These are phyloP conservation scores for Xenus cinereus DNA, from an alignment of 2,113 vertebrate genomes.

Conservation along the genomic window DNA sequence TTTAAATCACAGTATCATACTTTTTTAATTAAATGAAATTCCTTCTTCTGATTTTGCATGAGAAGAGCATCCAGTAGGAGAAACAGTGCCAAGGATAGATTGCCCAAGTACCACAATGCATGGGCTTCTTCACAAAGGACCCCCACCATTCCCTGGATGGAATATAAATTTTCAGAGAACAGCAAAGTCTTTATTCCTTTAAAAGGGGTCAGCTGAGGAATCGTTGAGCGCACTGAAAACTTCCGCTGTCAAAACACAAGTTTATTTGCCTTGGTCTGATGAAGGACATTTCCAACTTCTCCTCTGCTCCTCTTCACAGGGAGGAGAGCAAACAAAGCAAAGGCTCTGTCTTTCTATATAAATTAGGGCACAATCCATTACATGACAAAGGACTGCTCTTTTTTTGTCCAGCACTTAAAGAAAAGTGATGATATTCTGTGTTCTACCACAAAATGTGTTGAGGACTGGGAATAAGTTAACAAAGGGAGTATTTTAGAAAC, in stretches of 20 bases:
- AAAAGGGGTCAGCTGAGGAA: neutral
- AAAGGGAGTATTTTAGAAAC: neutral
- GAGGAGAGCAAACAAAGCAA: neutral
- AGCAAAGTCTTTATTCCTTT: constrained; percentile 21
- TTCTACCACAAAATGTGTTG: neutral
- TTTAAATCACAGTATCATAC: constrained; percentile 48
- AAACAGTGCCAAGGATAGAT: neutral
- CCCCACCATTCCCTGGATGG: neutral
- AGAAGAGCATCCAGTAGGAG: constrained; percentile 9
- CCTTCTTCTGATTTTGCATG: constrained; percentile 2
- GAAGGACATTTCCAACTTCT: neutral
- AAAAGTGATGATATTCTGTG: neutral
- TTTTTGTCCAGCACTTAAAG: neutral
- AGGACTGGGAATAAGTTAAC: neutral
- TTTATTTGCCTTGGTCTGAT: neutral
- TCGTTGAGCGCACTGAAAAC: neutral
- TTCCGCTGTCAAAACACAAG: neutral
- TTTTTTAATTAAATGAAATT: constrained; percentile 58
- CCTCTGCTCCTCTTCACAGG: neutral
- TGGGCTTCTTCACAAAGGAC: constrained; percentile 9
- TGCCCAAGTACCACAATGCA: neutral
- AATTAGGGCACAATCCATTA: neutral
- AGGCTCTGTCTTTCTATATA: neutral
- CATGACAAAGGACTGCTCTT: neutral
- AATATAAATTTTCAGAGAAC: constrained; percentile 39